phyloP scores from a whole-genome alignment of 1,140 invertebrate genomes.

The Maniola jurtina region DNA sequence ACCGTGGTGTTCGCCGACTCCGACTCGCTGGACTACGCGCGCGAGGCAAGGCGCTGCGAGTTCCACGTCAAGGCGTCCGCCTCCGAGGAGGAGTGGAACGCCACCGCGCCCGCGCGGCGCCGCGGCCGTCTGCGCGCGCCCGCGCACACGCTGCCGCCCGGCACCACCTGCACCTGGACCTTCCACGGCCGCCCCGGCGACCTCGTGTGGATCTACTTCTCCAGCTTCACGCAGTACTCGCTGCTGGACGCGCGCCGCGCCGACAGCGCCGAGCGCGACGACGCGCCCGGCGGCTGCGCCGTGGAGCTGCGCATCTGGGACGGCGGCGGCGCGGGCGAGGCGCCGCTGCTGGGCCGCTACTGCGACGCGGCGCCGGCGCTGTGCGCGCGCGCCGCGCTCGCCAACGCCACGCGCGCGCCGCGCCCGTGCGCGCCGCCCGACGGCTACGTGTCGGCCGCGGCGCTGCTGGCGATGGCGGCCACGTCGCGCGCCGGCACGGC shows the following conservation, averaged over 20 bases:
- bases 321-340: constrained; percentile 69
- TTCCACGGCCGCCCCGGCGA: constrained; percentile 87
- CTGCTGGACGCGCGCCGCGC: constrained; percentile 78
- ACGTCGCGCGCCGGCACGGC: constrained; percentile 82
- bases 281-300: constrained; percentile 68
- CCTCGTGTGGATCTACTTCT: constrained; percentile 92
- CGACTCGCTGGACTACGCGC: constrained; percentile 80
- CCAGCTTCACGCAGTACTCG: constrained; percentile 88
- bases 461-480: constrained; percentile 64
- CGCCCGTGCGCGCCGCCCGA: constrained; percentile 87
- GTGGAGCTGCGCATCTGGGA: constrained; percentile 83
- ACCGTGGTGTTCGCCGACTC: constrained; percentile 93
- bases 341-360: constrained; percentile 80
- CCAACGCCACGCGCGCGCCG: constrained; percentile 85
- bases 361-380: constrained; percentile 87
- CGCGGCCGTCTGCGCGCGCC: constrained; percentile 85
- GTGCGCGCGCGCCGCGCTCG: constrained; percentile 89
- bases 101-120: constrained; percentile 58
- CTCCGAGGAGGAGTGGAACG: constrained; percentile 67
- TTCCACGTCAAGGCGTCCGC: constrained; percentile 85
- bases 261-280: constrained; percentile 58
- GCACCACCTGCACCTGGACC: constrained; percentile 91
- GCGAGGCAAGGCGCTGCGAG: constrained; percentile 81
- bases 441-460: constrained; percentile 86
- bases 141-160: constrained; percentile 89